Conservation (phyloP, 2,888 invertebrate genomes). For the Idaea biselata region DNA sequence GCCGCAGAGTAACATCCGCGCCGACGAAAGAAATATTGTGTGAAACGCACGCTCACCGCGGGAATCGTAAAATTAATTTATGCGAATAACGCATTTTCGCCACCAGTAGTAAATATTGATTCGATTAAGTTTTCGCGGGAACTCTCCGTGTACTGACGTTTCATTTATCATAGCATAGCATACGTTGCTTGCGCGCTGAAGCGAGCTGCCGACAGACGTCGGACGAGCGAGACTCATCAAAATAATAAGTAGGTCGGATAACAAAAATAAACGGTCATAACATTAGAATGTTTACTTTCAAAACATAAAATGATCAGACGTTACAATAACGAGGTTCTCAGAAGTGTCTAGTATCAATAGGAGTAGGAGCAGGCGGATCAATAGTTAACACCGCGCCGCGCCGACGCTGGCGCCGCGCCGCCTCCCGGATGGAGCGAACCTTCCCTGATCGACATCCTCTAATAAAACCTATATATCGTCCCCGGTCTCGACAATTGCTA, state of each 20-base stretch:
- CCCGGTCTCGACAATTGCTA: constrained; percentile 22
- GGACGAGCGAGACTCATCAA: constrained; percentile 10
- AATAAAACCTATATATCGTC: constrained; percentile 9
- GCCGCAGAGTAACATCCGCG: constrained; percentile 66
- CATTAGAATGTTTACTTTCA: constrained; percentile 24
- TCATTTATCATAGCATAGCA: constrained; percentile 10
- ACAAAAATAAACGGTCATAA: constrained; percentile 21
- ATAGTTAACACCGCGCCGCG: not conserved
- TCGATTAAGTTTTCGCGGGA: constrained; percentile 27
- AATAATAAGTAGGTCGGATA: constrained; percentile 24
- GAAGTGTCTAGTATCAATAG: not conserved
- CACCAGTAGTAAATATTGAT: constrained; percentile 44
- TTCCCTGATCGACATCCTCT: constrained; percentile 7
- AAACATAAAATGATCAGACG: constrained; percentile 4
- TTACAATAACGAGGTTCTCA: not conserved
- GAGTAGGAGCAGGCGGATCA: not conserved
- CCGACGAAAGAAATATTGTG: constrained; percentile 61
- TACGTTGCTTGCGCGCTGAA: not conserved
- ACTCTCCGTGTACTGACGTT: constrained; percentile 5
- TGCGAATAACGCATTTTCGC: constrained; percentile 38
- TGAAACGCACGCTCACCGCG: constrained; percentile 45
- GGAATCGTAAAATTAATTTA: constrained; percentile 51
- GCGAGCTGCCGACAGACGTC: not conserved
- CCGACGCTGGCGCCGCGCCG: not conserved
- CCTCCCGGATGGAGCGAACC: constrained; percentile 13